phyloP scores from a whole-genome alignment of 2,888 invertebrate genomes.

The Polydrusus pterygomalis region DNA sequence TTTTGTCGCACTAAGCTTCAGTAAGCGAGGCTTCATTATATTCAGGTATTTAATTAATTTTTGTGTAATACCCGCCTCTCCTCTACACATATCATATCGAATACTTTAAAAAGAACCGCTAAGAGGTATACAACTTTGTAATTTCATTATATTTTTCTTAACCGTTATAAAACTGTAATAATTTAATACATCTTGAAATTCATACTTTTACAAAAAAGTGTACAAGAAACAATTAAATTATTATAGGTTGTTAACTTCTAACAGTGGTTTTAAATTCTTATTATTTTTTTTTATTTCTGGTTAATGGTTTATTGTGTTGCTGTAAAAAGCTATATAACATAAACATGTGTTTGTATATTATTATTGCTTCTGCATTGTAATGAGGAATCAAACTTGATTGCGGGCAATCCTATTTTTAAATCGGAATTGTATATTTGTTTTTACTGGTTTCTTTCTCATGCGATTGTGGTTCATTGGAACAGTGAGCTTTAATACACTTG shows the following conservation, averaged over 20 bases:
- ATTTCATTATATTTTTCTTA: background rate
- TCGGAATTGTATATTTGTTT: conserved; percentile 33
- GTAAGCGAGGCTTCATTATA: too few species aligned
- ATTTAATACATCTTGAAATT: background rate
- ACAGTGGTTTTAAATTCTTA: conserved; percentile 40
- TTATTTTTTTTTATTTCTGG: conserved; percentile 44
- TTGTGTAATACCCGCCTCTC: too few species aligned
- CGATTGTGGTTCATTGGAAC: conserved; percentile 3
- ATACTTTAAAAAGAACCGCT: background rate
- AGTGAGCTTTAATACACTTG: conserved; percentile 3
- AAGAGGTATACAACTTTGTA: background rate
- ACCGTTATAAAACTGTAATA: background rate
- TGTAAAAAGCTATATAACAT: conserved; percentile 34
- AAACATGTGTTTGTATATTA: conserved; percentile 49
- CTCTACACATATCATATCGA: background rate
- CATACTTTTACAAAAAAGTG: background rate
- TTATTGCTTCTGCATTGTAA: conserved; percentile 43
- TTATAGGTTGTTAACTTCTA: conserved; percentile 42
- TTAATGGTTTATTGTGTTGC: conserved; percentile 41
- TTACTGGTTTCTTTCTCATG: conserved; percentile 14
- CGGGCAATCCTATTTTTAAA: conserved; percentile 40
- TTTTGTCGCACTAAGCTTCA: too few species aligned
- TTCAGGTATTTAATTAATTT: too few species aligned
- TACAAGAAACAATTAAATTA: conserved; percentile 31
- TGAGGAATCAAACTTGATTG: conserved; percentile 36